phyloP scores from a whole-genome alignment of 2,113 vertebrate species.

The Urocitellus parryii region DNA sequence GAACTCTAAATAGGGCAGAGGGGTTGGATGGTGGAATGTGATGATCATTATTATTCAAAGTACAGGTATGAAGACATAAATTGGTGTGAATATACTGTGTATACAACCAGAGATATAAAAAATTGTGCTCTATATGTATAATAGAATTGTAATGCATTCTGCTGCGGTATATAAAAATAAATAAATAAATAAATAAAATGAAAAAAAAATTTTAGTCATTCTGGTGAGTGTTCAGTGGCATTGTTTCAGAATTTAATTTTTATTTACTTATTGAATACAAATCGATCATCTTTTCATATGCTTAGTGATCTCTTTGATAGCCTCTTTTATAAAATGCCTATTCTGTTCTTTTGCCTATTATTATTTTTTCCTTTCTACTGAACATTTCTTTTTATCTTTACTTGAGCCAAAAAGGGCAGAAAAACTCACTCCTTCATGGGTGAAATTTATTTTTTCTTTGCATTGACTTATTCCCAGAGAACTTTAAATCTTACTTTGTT shows the following conservation, averaged over 20 bases:
- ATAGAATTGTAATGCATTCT: too few relatives aligned
- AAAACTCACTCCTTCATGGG: not conserved
- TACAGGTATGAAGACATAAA: too few relatives aligned
- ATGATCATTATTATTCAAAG: too few relatives aligned
- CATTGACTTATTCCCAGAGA: not conserved
- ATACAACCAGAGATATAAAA: too few relatives aligned
- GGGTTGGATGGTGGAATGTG: too few relatives aligned
- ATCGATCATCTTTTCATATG: not conserved
- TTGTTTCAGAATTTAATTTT: slow-evolving; percentile 49
- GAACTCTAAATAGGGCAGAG: too few relatives aligned
- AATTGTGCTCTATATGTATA: too few relatives aligned
- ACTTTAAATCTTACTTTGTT: not conserved
- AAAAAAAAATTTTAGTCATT: not conserved
- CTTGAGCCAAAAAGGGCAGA: not conserved
- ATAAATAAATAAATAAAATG: too few relatives aligned
- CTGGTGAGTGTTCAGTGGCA: not conserved
- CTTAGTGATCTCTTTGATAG: not conserved
- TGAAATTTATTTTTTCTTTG: slow-evolving; percentile 29
- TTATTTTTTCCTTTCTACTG: not conserved
- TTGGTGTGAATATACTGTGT: too few relatives aligned
- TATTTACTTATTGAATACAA: not conserved
- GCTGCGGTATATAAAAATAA: too few relatives aligned
- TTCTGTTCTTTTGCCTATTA: not conserved
- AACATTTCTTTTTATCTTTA: not conserved
- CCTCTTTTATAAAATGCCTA: not conserved